Percentiles rank a stretch among this genome's conserved stretches.
Evolutionary conservation across 2,797 vertebrate genomes (phyloP).

Genomic region (Chelon auratus): DNA sequence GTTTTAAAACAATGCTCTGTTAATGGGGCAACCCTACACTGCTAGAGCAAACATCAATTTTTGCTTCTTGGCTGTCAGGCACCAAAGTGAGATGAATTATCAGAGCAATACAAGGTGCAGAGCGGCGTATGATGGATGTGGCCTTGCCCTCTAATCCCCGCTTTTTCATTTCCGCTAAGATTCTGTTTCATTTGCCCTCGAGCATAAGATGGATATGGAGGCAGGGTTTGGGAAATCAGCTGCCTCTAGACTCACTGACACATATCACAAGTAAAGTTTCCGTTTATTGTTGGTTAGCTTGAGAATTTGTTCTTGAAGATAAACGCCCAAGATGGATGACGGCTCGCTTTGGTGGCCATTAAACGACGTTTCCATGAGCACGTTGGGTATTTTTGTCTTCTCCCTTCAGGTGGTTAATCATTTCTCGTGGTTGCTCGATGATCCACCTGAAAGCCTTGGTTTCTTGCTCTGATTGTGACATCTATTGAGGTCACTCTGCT

Average conservation of each 20-base stretch:
- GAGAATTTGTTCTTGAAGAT: slow-evolving; percentile 46
- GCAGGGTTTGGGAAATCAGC: slow-evolving; percentile 19
- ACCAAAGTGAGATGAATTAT: slow-evolving; percentile 78
- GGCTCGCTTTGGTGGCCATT: slow-evolving; percentile 21
- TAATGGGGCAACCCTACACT: slow-evolving; percentile 58
- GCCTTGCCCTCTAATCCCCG: slow-evolving; percentile 65
- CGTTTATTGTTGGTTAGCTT: slow-evolving; percentile 49
- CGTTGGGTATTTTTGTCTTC: not conserved
- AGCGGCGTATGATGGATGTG: slow-evolving; percentile 62
- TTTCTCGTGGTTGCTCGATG: not conserved
- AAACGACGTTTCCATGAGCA: slow-evolving; percentile 24
- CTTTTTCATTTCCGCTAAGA: slow-evolving; percentile 74
- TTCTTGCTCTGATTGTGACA: not conserved
- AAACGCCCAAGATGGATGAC: slow-evolving; percentile 42
- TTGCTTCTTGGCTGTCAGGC: slow-evolving; percentile 57
- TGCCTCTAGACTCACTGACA: slow-evolving; percentile 45
- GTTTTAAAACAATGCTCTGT: slow-evolving; percentile 65
- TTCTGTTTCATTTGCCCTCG: slow-evolving; percentile 70
- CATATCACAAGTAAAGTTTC: slow-evolving; percentile 40
- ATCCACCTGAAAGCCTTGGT: not conserved
- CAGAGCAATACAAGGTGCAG: slow-evolving; percentile 32
- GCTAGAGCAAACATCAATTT: slow-evolving; percentile 68
- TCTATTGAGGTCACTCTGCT: slow-evolving; percentile 1
- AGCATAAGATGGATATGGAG: slow-evolving; percentile 55
- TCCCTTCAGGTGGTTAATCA: slow-evolving; percentile 10